Conservation (phyloP, 2,797 vertebrate genomes). For the Crossoptilon crossoptilon region DNA sequence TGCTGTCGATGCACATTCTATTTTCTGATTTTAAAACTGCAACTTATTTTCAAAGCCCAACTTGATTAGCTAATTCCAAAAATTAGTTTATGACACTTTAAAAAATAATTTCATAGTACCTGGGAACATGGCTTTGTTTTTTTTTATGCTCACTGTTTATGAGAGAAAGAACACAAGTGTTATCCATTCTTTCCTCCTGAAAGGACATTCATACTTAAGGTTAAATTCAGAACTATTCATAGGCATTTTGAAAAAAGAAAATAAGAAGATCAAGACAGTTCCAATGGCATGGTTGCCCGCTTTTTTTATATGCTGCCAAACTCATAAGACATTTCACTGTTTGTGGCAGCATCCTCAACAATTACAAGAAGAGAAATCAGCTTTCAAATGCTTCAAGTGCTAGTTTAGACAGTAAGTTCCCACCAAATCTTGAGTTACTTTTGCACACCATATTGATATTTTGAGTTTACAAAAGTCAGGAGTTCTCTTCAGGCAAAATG, state of each 20-base stretch:
- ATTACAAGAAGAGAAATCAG: background rate
- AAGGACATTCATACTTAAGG: background rate
- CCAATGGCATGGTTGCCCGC: background rate
- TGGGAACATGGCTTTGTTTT: background rate
- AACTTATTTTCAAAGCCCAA: background rate
- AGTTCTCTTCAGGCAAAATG: background rate
- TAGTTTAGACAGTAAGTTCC: background rate
- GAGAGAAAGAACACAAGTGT: background rate
- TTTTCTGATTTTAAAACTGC: background rate
- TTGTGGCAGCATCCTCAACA: background rate
- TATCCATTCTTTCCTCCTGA: background rate
- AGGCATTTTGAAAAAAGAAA: background rate
- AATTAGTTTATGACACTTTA: background rate
- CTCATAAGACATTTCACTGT: background rate
- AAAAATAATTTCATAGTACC: background rate
- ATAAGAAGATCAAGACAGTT: background rate
- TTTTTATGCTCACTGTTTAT: background rate
- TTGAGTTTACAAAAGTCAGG: background rate
- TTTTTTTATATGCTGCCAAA: background rate
- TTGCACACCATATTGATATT: background rate
- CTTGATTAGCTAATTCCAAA: background rate
- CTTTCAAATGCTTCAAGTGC: background rate
- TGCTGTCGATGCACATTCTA: background rate
- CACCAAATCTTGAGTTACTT: background rate
- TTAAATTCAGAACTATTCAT: background rate